Evolutionary conservation across 2,113 vertebrate genomes (phyloP).

Genomic region (Zapornia atra): DNA sequence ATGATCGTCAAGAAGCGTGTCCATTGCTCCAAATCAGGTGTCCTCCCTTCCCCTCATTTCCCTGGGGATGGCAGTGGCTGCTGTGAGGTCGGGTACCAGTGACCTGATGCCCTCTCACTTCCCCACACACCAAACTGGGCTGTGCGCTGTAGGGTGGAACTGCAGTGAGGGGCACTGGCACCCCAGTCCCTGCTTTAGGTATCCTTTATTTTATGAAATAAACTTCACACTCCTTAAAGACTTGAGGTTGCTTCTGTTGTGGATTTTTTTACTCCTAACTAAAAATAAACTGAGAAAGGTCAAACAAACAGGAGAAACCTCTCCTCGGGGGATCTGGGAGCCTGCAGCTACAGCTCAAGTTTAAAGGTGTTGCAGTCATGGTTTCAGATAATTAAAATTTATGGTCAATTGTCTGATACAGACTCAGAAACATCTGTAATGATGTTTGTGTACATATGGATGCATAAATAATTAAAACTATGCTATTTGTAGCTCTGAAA

Average conservation of each 20-base stretch:
- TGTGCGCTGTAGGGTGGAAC: background rate
- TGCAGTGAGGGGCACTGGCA: background rate
- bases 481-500: background rate
- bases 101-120: background rate
- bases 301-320: background rate
- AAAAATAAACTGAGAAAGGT: background rate
- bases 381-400: background rate
- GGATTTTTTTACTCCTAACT: background rate
- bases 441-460: background rate
- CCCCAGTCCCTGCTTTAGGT: rapidly evolving
- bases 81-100: background rate
- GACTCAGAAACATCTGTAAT: background rate
- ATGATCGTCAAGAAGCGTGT: rapidly evolving
- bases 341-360: background rate
- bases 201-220: background rate
- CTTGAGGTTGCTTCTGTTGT: background rate
- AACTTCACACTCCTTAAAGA: background rate
- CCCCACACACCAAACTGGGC: background rate
- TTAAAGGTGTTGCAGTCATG: background rate
- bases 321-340: background rate
- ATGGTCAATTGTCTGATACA: background rate
- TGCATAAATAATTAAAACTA: background rate
- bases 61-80: background rate
- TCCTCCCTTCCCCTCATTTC: too few species aligned
- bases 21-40: background rate